Conservation (phyloP, 2,797 vertebrate genomes). For the Halcyon smyrnensis region DNA sequence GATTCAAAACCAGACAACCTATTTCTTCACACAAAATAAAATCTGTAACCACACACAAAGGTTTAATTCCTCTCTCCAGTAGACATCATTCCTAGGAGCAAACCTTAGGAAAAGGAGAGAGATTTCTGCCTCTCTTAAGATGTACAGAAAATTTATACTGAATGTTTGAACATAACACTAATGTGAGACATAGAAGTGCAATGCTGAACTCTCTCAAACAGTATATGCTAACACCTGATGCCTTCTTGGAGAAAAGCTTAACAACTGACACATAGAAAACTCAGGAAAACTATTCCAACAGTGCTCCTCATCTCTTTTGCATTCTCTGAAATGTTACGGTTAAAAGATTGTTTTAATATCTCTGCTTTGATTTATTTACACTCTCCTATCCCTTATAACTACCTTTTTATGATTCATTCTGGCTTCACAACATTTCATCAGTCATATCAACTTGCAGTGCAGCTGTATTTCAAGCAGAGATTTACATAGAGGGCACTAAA, state of each 20-base stretch:
- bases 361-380: conserved; percentile 48
- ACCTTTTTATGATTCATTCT: conserved; percentile 34
- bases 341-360: conserved; percentile 29
- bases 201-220: not conserved
- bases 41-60: not conserved
- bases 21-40: not conserved
- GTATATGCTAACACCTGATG: not conserved
- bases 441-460: not conserved
- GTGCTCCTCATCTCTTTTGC: not conserved
- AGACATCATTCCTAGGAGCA: not conserved
- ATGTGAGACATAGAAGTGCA: not conserved
- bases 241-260: not conserved
- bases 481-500: not conserved
- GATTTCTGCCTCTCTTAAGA: not conserved
- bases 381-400: not conserved
- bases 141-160: not conserved
- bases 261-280: not conserved
- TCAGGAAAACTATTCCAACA: not conserved
- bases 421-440: not conserved
- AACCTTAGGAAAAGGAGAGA: not conserved
- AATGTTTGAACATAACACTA: not conserved
- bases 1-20: not conserved
- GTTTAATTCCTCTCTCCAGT: not conserved
- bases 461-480: not conserved
- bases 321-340: not conserved